Base-by-base conservation (phyloP, 1,140 invertebrate species). In the Marisa cornuarietis region DNA sequence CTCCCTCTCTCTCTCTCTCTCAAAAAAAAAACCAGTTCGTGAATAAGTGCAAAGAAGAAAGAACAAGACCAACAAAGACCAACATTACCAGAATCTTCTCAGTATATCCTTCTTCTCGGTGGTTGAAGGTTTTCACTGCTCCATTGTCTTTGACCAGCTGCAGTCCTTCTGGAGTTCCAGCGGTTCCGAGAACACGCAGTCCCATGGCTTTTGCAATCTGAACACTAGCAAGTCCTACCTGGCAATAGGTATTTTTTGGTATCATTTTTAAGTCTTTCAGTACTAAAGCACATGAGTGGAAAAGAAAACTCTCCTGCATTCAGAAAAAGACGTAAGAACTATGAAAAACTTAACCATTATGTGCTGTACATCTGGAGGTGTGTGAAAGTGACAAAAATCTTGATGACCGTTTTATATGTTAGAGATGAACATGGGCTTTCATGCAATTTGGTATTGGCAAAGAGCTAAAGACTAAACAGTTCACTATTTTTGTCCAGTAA, bases 131-230 rank as follows among this genome's bases (percentile, higher is more conserved):
- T 52, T 85, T 76, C 80, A 93, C 89, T 58, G 92, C 93, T 52
- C 93, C 93, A 78, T 88, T 84, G 10, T 86, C 74, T 77, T 87
- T 86, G 6, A 93, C 90, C 9, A 93, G 49, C 22, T 92, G 85
- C 80, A 92, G 77, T 0, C 94, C 94, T 51, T 89, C 84, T n/a
- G 89, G 80, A 16, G 92, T 92, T 16, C 93, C 92, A n/a, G 89
- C 90, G 65, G 90, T 90, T 1, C 89, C 90, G 72, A 90, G 63
- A 7, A 91, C 86, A 20, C 61, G 80, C 26, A 90, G 62, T 20
- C 90, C 93, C 73, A 86, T 80, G 51, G 86, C 84, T 87, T 90
- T 90, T 3, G 92, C 93, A 9, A 94, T 89, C 86, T 94, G 94
- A 31, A 92, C 88, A 68, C 92, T 90, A 20, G 93, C 93, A 51